Conservation (phyloP, 2,888 invertebrate species). For the Aphidius colemani region DNA sequence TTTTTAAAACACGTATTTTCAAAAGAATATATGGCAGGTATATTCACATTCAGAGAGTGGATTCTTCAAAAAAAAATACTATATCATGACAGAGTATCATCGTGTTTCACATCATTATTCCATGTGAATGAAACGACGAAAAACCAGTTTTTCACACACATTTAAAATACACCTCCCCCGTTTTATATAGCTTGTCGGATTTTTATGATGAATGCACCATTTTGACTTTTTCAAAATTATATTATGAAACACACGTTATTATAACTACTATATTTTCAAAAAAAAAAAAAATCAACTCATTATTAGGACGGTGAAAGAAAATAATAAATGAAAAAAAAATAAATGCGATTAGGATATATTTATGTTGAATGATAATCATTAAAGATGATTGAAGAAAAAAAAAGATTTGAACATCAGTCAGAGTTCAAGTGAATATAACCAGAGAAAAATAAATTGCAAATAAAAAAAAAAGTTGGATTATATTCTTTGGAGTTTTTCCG, state of each 20-base stretch:
- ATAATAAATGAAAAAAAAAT: neutral
- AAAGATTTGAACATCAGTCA: neutral
- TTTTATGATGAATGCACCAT: too few species aligned
- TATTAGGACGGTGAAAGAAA: neutral
- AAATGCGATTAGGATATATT: neutral
- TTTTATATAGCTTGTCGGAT: neutral
- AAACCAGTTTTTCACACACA: conserved; percentile 28
- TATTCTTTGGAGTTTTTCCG: conserved; percentile 48
- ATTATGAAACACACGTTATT: too few species aligned
- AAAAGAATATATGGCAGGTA: too few species aligned
- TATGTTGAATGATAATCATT: neutral
- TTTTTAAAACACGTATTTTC: too few species aligned
- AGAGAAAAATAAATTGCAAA: neutral
- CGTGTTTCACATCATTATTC: too few species aligned
- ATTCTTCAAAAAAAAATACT: too few species aligned
- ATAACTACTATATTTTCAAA: too few species aligned
- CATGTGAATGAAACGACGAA: neutral
- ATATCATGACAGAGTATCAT: too few species aligned
- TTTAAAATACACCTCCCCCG: neutral
- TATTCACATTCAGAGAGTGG: too few species aligned
- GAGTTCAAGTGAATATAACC: neutral
- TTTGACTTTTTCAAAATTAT: too few species aligned
- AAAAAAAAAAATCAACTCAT: too few species aligned
- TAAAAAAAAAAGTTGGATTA: conserved; percentile 33
- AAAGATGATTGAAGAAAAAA: neutral